Percentiles rank a stretch among this genome's conserved stretches.
phyloP scores from a whole-genome alignment of 2,113 vertebrate species.

The Callospermophilus lateralis region DNA sequence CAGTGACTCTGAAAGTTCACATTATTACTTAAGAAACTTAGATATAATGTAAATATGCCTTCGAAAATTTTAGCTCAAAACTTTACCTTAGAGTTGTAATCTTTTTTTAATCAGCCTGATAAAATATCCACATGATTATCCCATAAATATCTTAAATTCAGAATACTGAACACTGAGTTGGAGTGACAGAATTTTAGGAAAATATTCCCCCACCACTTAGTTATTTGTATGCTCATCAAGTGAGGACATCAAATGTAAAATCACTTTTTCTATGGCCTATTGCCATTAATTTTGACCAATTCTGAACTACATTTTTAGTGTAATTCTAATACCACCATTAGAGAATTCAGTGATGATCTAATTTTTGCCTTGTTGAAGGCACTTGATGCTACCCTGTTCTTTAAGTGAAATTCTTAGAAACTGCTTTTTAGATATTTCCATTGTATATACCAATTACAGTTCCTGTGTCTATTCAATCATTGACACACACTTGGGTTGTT shows the following conservation, averaged over 20 bases:
- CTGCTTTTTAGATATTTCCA: not conserved
- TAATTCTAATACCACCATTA: not conserved
- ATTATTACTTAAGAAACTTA: not conserved
- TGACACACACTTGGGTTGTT: no score
- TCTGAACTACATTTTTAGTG: not conserved
- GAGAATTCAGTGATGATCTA: not conserved
- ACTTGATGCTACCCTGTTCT: not conserved
- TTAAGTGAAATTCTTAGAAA: not conserved
- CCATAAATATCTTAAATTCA: not conserved
- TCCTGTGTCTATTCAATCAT: not conserved
- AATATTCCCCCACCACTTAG: not conserved
- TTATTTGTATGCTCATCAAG: not conserved
- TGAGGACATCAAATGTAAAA: not conserved
- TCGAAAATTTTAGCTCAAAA: not conserved
- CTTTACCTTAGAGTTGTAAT: not conserved
- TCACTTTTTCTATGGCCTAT: not conserved
- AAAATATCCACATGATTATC: not conserved
- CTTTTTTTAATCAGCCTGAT: not conserved
- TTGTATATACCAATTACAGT: rapidly evolving
- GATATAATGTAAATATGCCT: not conserved
- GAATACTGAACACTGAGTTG: not conserved
- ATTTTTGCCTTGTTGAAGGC: not conserved
- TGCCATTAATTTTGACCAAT: not conserved
- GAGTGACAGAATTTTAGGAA: not conserved
- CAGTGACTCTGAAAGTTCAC: not conserved